phyloP scores from a whole-genome alignment of 2,797 vertebrate genomes.

The Caiman crocodilus region DNA sequence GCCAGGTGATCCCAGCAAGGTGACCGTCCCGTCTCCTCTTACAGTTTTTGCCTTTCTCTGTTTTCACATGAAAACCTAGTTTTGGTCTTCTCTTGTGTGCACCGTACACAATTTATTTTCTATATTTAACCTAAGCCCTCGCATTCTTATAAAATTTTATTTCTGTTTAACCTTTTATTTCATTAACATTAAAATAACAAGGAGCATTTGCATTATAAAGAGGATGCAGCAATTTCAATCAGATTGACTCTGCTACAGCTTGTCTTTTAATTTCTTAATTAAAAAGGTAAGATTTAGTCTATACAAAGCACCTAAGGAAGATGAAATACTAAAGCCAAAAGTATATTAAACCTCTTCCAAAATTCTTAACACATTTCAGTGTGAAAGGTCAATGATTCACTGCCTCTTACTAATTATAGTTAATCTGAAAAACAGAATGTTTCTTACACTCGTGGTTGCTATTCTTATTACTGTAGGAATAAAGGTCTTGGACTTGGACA shows the following conservation, averaged over 20 bases:
- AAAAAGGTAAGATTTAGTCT: constrained; percentile 54
- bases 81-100: background rate
- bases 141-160: constrained; percentile 15
- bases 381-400: constrained; percentile 51
- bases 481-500: constrained; percentile 11
- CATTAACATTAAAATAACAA: constrained; percentile 21
- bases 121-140: background rate
- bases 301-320: constrained; percentile 21
- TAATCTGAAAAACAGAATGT: constrained; percentile 48
- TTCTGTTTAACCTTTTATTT: background rate
- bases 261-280: constrained; percentile 53
- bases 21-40: no score
- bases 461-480: constrained; percentile 11
- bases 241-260: constrained; percentile 53
- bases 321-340: constrained; percentile 56
- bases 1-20: no score
- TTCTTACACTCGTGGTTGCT: constrained; percentile 43
- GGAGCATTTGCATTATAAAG: constrained; percentile 44
- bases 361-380: background rate
- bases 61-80: background rate
- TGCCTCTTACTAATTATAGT: constrained; percentile 35
- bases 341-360: constrained; percentile 34
- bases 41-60: background rate
- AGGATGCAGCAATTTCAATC: constrained; percentile 43
- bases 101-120: background rate